Conservation (phyloP, 2,888 invertebrate genomes). For the Buathra laborator region DNA sequence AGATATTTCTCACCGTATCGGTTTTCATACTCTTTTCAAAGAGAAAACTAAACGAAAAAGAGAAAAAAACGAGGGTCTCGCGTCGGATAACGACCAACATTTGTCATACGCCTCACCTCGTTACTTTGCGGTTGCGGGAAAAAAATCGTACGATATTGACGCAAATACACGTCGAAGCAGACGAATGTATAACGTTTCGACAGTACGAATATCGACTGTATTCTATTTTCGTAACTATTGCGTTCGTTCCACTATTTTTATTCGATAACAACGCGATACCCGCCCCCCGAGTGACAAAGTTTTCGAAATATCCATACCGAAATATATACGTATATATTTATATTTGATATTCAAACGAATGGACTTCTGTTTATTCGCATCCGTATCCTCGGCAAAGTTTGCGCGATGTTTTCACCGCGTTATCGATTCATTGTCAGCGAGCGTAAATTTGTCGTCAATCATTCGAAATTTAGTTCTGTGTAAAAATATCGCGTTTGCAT, state of each 20-base stretch:
- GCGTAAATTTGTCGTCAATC: too few species aligned
- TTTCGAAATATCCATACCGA: not conserved
- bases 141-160: not conserved
- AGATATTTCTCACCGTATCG: not conserved
- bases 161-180: not conserved
- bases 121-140: too few species aligned
- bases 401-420: too few species aligned
- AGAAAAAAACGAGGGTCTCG: not conserved
- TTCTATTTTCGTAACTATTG: not conserved
- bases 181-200: not conserved
- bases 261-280: not conserved
- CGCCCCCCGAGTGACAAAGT: not conserved
- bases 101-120: not conserved
- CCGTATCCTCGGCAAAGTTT: too few species aligned
- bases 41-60: not conserved
- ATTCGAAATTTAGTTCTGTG: too few species aligned
- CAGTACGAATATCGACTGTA: not conserved
- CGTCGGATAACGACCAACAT: not conserved
- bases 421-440: too few species aligned
- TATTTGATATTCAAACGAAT: not conserved
- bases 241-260: not conserved
- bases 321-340: not conserved
- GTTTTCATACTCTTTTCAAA: slow-evolving; percentile 14
- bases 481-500: too few species aligned
- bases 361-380: not conserved